phyloP scores from a whole-genome alignment of 1,140 invertebrate species.

The Diuraphis noxia region DNA sequence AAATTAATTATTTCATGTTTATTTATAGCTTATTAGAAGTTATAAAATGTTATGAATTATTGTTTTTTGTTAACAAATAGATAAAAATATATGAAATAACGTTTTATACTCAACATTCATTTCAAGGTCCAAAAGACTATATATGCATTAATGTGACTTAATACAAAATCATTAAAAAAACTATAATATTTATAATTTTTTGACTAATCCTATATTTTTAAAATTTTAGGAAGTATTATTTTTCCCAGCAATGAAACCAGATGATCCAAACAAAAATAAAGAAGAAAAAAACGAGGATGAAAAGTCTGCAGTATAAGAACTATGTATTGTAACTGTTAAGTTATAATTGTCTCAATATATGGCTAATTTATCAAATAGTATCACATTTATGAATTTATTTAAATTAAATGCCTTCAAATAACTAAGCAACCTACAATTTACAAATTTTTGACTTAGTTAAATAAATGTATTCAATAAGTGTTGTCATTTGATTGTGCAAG shows the following conservation, averaged over 20 bases:
- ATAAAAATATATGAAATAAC: too few relatives aligned
- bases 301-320: not conserved
- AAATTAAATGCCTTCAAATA: not conserved
- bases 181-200: not conserved
- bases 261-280: conserved; percentile 60
- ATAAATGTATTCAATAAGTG: too few relatives aligned
- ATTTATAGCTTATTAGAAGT: not conserved
- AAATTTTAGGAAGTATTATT: conserved; percentile 73
- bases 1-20: not conserved
- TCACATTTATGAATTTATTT: not conserved
- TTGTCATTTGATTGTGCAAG: too few relatives aligned
- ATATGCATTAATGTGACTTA: not conserved
- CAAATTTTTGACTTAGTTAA: too few relatives aligned
- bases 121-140: not conserved
- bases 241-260: conserved; percentile 85
- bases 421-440: not conserved
- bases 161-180: not conserved
- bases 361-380: not conserved
- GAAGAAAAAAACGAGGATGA: conserved; percentile 55
- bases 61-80: too few relatives aligned
- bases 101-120: not conserved
- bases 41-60: too few relatives aligned
- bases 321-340: not conserved
- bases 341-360: conserved; percentile 23
- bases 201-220: not conserved